Conservation (phyloP, 2,113 vertebrate genomes). For the Vanacampus margaritifer region DNA sequence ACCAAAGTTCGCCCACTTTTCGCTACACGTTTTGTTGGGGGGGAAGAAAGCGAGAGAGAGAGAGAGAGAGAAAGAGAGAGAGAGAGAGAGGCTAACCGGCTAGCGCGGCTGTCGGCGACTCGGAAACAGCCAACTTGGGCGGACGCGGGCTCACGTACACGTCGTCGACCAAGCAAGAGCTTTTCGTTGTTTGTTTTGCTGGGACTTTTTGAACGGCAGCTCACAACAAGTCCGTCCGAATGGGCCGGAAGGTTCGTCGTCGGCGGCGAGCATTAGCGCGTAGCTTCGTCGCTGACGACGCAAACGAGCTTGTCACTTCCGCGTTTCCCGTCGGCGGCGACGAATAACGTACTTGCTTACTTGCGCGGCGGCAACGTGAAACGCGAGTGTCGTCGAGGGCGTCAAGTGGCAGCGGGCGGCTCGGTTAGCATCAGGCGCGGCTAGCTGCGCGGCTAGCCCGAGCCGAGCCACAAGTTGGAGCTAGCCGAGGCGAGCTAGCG, state of each 20-base stretch:
- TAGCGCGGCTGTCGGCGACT: too few species aligned
- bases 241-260: neutral
- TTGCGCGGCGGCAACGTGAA: too few species aligned
- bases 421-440: conserved; percentile 1
- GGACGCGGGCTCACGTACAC: too few species aligned
- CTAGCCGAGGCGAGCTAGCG: neutral
- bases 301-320: neutral
- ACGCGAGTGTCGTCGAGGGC: neutral
- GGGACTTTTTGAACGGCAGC: too few species aligned
- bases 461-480: conserved; percentile 17
- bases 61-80: too few species aligned
- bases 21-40: too few species aligned
- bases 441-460: conserved; percentile 52
- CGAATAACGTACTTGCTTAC: neutral
- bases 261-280: neutral
- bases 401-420: neutral
- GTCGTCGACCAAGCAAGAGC: too few species aligned
- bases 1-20: too few species aligned
- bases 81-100: too few species aligned
- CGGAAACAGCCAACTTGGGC: too few species aligned
- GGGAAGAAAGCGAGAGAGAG: too few species aligned
- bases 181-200: too few species aligned
- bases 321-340: neutral
- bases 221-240: neutral
- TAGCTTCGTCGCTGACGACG: neutral